Evolutionary conservation across 92 coral and sea anemone species (phyloP).

Genomic region (Pocillopora meandrina): DNA sequence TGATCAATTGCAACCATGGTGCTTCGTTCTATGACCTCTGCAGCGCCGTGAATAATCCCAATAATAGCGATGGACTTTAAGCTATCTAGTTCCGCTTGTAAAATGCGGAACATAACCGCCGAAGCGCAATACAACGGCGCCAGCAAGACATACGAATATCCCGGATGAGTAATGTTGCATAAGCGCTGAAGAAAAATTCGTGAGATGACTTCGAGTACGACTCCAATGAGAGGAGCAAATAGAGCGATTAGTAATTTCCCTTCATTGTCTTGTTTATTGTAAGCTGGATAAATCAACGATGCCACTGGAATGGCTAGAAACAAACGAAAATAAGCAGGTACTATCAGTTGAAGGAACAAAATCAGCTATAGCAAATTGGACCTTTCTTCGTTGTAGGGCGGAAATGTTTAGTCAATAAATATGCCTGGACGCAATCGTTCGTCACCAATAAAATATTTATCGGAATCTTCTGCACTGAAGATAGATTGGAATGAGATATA

Average conservation of each 20-base stretch:
- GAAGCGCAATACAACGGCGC: constrained; percentile 5
- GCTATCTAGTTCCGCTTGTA: constrained; percentile 22
- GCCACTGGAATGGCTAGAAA: too few species aligned
- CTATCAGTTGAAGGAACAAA: too few species aligned
- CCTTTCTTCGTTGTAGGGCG: background rate
- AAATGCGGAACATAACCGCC: constrained; percentile 2
- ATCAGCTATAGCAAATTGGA: background rate
- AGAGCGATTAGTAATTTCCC: too few species aligned
- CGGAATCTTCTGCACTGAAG: background rate
- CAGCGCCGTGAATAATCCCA: background rate
- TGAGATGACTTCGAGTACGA: constrained; percentile 2
- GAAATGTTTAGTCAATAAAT: background rate
- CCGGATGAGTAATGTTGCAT: too few species aligned
- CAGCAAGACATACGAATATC: background rate
- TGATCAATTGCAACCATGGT: constrained; percentile 22
- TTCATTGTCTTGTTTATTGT: too few species aligned
- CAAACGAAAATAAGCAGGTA: too few species aligned
- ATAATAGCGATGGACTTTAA: constrained; percentile 15
- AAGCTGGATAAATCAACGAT: too few species aligned
- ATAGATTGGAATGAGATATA: background rate
- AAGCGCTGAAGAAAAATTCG: background rate
- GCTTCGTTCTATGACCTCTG: constrained; percentile 42
- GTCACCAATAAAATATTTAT: background rate
- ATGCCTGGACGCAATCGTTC: background rate
- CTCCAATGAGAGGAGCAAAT: constrained; percentile 17